These are phyloP conservation scores for Gortyna flavago DNA, from an alignment of 2,888 invertebrate species.

Conservation along the genomic window DNA sequence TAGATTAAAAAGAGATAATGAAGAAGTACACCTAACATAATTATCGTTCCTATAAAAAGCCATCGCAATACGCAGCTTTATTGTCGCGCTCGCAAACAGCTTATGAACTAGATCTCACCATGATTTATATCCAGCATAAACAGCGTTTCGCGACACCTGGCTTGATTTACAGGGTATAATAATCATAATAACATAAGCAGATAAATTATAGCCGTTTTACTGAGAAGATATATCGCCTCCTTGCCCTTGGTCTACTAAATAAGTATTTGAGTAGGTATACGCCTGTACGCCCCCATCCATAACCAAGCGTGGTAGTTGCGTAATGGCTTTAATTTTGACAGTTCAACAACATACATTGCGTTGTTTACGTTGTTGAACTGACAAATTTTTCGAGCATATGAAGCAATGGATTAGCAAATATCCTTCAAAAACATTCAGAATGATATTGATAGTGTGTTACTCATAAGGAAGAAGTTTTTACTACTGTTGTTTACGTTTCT, in stretches of 20 bases:
- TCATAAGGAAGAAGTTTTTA: too few species aligned
- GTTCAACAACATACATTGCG: background rate
- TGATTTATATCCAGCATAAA: conserved; percentile 44
- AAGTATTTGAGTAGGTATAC: conserved; percentile 8
- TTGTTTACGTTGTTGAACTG: background rate
- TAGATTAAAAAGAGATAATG: too few species aligned
- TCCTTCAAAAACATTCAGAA: too few species aligned
- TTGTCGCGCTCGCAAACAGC: conserved; percentile 22
- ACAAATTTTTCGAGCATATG: background rate
- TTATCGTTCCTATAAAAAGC: background rate
- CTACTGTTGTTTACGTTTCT: too few species aligned
- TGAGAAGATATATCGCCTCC: conserved; percentile 17
- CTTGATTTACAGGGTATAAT: conserved; percentile 47
- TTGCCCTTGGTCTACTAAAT: conserved; percentile 28
- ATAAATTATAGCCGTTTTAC: conserved; percentile 38
- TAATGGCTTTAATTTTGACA: background rate
- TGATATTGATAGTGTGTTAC: too few species aligned
- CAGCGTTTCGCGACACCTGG: conserved; percentile 24
- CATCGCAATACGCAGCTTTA: background rate
- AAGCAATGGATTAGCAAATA: background rate
- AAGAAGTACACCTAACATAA: background rate
- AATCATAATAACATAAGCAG: conserved; percentile 41
- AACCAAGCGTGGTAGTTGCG: background rate
- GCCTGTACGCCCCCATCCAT: background rate
- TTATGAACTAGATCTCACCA: conserved; percentile 10